phyloP scores from a whole-genome alignment of 2,888 invertebrate genomes.

The Pinctada fucata region DNA sequence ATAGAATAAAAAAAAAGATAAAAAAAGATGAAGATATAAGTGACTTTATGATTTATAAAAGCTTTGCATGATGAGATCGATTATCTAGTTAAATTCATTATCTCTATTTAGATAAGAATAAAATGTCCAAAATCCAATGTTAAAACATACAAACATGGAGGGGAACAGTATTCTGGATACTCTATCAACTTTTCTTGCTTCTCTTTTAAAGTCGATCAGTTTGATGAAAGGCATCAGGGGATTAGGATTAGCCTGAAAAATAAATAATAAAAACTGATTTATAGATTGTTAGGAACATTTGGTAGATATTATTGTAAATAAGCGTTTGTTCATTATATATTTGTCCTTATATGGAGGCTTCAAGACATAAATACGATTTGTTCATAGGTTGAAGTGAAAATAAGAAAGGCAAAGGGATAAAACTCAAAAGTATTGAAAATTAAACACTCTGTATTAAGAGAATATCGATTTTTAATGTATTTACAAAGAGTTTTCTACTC shows the following conservation, averaged over 20 bases:
- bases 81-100: constrained; percentile 1
- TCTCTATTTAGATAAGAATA: constrained; percentile 10
- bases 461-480: too few relatives aligned
- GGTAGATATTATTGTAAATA: too few relatives aligned
- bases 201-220: constrained; percentile 19
- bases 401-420: too few relatives aligned
- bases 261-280: neutral
- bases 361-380: neutral
- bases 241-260: constrained; percentile 3
- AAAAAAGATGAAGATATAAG: too few relatives aligned
- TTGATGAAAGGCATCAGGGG: constrained; percentile 15
- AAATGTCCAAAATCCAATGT: constrained; percentile 21
- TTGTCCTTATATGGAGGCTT: neutral
- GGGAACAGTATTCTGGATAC: constrained; percentile 17
- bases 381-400: neutral
- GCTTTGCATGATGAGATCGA: too few relatives aligned
- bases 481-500: too few relatives aligned
- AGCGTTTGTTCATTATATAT: neutral
- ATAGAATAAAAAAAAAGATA: too few relatives aligned
- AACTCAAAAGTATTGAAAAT: too few relatives aligned
- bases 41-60: too few relatives aligned
- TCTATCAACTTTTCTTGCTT: constrained; percentile 15
- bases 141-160: constrained; percentile 9
- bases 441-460: too few relatives aligned
- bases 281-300: too few relatives aligned